Evolutionary conservation across 2,888 invertebrate genomes (phyloP), one percentile per base, ranked within the genome.

Genomic region (Hyposoter dolosus): DNA sequence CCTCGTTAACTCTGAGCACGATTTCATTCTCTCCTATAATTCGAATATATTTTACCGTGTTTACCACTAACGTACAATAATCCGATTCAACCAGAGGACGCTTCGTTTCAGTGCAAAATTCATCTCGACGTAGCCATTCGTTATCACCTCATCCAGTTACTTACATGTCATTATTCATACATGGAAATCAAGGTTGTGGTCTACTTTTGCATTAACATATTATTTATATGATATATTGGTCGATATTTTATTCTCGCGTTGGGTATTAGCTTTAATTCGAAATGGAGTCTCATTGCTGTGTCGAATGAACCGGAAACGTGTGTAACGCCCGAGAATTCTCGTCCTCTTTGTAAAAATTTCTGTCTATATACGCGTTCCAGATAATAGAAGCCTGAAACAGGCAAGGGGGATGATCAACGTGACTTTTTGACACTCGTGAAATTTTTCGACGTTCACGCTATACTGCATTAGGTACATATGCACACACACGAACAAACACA

Each of bases 401-500:
- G 35, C 45, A 40, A 47, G 75, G 75, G 60, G 50, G 65, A 60
- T 45, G 69, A 65, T 43, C 60, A 79, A 86, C 86, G 81, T 86
- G 86, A 86, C 86, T 86, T 83, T 86, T 83, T 78, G 86, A 86
- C 86, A 86, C 72, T 86, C 86, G 83, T 86, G 86, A 86, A 83
- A 86, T 86, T 83, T 86, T 78, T 77, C 72, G 79, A 79, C 80
- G 79, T 77, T 85, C 83, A 80, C 80, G 83, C 79, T 65, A 56
- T 72, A 47, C 50, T 74, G 72, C 80, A 63, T 63, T 82, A 66
- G 43, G 23, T 77, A 69, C 45, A 60, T 50, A 53, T 68, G 53
- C 56, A 45, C 45, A 45, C 35, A 40, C 19, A 28, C 19, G 12
- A 10, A 35, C 35, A 53, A 53, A 32, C 32, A 17, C 28, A 15